Evolutionary conservation across 2,888 invertebrate species (phyloP).

Genomic region (Heteromyza rotundicornis): DNA sequence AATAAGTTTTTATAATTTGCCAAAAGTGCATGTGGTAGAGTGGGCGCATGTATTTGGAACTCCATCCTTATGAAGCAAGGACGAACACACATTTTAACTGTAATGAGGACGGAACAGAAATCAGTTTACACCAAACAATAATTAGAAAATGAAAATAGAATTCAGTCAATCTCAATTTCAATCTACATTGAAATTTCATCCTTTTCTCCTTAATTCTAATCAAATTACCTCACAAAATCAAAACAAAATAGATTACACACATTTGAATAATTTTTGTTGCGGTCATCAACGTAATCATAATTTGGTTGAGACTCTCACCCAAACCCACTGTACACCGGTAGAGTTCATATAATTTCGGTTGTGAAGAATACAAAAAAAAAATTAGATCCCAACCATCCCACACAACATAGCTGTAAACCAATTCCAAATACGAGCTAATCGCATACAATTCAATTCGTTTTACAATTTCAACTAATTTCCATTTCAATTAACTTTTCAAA

Average conservation of each 20-base stretch:
- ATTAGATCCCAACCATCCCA: not conserved
- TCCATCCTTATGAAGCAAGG: too few species aligned
- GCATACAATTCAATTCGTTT: conserved; percentile 60
- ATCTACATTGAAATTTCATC: too few species aligned
- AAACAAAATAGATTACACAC: conserved; percentile 13
- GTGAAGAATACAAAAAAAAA: not conserved
- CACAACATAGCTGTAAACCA: conserved; percentile 40
- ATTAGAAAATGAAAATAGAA: too few species aligned
- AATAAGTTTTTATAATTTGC: conserved; percentile 24
- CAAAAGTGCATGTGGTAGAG: conserved; percentile 12
- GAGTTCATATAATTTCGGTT: not conserved
- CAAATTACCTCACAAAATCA: conserved; percentile 11
- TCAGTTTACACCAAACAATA: too few species aligned
- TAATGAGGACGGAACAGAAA: not conserved
- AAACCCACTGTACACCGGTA: not conserved
- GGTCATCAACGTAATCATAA: not conserved
- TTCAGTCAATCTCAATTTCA: too few species aligned
- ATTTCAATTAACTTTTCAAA: conserved; percentile 61
- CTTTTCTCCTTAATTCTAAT: conserved; percentile 6
- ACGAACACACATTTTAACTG: too few species aligned
- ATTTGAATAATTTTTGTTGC: conserved; percentile 11
- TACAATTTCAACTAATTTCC: conserved; percentile 61
- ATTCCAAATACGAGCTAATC: conserved; percentile 56
- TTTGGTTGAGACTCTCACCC: not conserved
- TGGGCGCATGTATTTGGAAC: conserved; percentile 9